Evolutionary conservation across 2,113 vertebrate species (phyloP), one percentile per base, ranked within the genome.

Genomic region (Epinephelus moara): DNA sequence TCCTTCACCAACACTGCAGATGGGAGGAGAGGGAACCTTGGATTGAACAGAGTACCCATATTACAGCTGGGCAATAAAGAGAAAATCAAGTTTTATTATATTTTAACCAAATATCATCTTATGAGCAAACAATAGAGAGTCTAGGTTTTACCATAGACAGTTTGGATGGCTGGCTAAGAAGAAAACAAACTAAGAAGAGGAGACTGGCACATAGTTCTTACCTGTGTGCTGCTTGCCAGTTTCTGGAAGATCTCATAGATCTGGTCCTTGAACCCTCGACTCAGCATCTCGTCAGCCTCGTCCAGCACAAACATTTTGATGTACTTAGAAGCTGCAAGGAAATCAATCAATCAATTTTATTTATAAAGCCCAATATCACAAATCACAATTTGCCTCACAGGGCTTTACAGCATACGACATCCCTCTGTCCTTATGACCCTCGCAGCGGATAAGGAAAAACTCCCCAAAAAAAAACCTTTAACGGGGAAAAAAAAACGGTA

Each of bases 271-370:
- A 99, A 99, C 9, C 98, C 98, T 90, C 98, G 96, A 92, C 98
- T 99, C 85, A 99, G 93, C 98, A 99, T 99, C 93, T 99, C 98
- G 87, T 99, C 98, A 14, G 98, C 98, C 94, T 99, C 98, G 75
- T 99, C 98, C 93, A 99, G 93, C 89, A 99, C 98, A 81, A 99
- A 99, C 97, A 99, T 99, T 93, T 98, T 99, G 93, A 99, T 99
- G 96, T 95, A 94, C 92, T 98, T 99, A 9, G 98, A 95, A 74
- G 96, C 98, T 99, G 82, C 27, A 84, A 80, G 55, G 59, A 59
- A 55, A 61, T 21, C n/a, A n/a, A n/a, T n/a, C n/a, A n/a, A n/a
- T n/a, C n/a, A n/a, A n/a, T n/a, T n/a, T n/a, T n/a, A n/a, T n/a
- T n/a, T n/a, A n/a, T n/a, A n/a, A n/a, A n/a, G n/a, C n/a, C n/a